Conservation (phyloP, 2,888 invertebrate genomes). For the Meliscaeva auricollis region DNA sequence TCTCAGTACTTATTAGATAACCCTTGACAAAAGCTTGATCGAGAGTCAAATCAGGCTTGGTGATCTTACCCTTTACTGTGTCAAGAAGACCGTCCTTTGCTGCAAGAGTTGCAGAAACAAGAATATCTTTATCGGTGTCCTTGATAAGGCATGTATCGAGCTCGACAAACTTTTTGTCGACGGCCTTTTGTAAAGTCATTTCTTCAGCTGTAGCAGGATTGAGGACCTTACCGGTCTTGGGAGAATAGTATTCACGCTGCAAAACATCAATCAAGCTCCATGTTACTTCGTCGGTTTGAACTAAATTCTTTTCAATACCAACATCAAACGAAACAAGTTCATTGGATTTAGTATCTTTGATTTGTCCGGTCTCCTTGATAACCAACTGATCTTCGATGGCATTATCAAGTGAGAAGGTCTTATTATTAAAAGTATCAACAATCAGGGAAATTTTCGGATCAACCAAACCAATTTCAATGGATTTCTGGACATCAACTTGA, state of each 20-base stretch:
- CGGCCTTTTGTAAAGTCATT: conserved; percentile 90
- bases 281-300: conserved; percentile 89
- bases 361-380: conserved; percentile 88
- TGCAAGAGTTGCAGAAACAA: conserved; percentile 89
- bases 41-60: conserved; percentile 89
- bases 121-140: conserved; percentile 88
- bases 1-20: conserved; percentile 90
- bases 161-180: conserved; percentile 89
- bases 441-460: conserved; percentile 93
- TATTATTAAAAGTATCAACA: conserved; percentile 90
- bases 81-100: conserved; percentile 89
- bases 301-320: conserved; percentile 88
- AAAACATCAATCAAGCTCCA: conserved; percentile 91
- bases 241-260: conserved; percentile 90
- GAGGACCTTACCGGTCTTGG: conserved; percentile 89
- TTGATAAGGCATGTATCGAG: conserved; percentile 89
- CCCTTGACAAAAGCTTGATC: conserved; percentile 93
- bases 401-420: conserved; percentile 90
- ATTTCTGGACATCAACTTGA: conserved; percentile 89
- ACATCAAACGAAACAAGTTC: conserved; percentile 89
- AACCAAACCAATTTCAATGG: conserved; percentile 91
- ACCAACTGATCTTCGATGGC: conserved; percentile 89
- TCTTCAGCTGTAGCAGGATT: conserved; percentile 91
- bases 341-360: conserved; percentile 90
- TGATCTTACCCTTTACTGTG: conserved; percentile 88